These are phyloP conservation scores for Tipula helvola DNA, from an alignment of 2,888 invertebrate species.

Conservation along the genomic window DNA sequence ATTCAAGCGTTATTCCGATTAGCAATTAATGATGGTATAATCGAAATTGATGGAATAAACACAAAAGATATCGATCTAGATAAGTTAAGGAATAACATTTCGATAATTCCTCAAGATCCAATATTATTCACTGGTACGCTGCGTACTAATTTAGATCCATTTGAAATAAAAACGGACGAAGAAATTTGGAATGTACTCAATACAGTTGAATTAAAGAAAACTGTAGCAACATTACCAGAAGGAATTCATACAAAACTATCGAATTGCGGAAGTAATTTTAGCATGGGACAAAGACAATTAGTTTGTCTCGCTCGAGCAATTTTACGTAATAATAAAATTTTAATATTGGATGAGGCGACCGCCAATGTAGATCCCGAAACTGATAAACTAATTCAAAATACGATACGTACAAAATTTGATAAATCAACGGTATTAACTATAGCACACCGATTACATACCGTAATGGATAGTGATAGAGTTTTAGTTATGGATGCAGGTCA, in stretches of 20 bases:
- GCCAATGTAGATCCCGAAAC: conserved; percentile 75
- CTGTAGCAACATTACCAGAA: conserved; percentile 40
- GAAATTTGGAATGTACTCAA: conserved; percentile 58
- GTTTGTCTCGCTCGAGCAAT: conserved; percentile 71
- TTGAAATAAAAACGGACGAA: conserved; percentile 51
- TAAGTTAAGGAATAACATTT: conserved; percentile 58
- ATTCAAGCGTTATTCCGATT: conserved; percentile 62
- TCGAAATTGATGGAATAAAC: conserved; percentile 57
- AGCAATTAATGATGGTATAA: conserved; percentile 54
- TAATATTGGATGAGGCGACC: conserved; percentile 61
- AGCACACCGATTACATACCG: conserved; percentile 81
- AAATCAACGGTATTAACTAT: conserved; percentile 81
- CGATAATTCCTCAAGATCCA: conserved; percentile 80
- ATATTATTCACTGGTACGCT: conserved; percentile 63
- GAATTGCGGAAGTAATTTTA: conserved; percentile 63
- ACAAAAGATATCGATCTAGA: conserved; percentile 52
- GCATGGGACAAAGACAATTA: conserved; percentile 69
- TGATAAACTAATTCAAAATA: conserved; percentile 72
- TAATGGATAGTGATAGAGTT: conserved; percentile 80
- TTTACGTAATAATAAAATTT: conserved; percentile 42
- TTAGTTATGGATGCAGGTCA: conserved; percentile 68
- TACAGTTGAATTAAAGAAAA: conserved; percentile 60
- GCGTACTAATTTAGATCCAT: conserved; percentile 67
- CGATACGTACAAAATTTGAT: conserved; percentile 65
- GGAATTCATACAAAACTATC: conserved; percentile 53